Evolutionary conservation across 1,140 invertebrate species (phyloP).

Genomic region (Solenopsis fugax): DNA sequence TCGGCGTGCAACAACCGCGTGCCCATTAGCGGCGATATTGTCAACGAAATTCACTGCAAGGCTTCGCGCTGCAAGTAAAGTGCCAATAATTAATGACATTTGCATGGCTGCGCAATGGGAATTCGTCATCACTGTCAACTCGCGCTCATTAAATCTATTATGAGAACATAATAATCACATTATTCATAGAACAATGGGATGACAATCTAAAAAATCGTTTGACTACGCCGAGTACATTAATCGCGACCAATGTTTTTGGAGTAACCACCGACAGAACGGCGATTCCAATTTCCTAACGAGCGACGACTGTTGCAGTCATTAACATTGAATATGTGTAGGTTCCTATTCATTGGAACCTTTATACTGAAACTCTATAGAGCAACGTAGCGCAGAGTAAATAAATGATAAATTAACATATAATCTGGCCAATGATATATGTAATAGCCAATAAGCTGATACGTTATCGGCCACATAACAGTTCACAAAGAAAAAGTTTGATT

Average conservation of each 20-base stretch:
- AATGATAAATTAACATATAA: slow-evolving; percentile 2
- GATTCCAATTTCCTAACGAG: slow-evolving; percentile 18
- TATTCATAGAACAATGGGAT: not conserved
- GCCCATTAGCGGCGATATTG: slow-evolving; percentile 50
- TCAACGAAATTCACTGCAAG: slow-evolving; percentile 48
- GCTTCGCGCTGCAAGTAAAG: slow-evolving; percentile 48
- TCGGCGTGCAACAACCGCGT: slow-evolving; percentile 19
- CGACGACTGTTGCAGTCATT: slow-evolving; percentile 18
- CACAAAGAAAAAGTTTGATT: slow-evolving; percentile 23
- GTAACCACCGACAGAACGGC: not conserved
- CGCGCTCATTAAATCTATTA: slow-evolving; percentile 46
- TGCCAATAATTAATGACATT: slow-evolving; percentile 61
- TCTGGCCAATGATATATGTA: not conserved
- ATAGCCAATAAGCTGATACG: not conserved
- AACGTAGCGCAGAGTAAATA: not conserved
- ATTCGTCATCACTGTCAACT: slow-evolving; percentile 41
- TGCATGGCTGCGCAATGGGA: not conserved
- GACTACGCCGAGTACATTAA: not conserved
- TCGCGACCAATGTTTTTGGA: slow-evolving; percentile 11
- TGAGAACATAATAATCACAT: slow-evolving; percentile 20
- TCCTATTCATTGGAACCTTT: slow-evolving; percentile 9
- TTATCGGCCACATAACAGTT: not conserved
- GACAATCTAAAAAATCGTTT: slow-evolving; percentile 31
- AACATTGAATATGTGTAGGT: not conserved
- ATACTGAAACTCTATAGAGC: not conserved